Base-by-base conservation (phyloP, 2,797 vertebrate genomes). In the Sebastes hubbsi region DNA sequence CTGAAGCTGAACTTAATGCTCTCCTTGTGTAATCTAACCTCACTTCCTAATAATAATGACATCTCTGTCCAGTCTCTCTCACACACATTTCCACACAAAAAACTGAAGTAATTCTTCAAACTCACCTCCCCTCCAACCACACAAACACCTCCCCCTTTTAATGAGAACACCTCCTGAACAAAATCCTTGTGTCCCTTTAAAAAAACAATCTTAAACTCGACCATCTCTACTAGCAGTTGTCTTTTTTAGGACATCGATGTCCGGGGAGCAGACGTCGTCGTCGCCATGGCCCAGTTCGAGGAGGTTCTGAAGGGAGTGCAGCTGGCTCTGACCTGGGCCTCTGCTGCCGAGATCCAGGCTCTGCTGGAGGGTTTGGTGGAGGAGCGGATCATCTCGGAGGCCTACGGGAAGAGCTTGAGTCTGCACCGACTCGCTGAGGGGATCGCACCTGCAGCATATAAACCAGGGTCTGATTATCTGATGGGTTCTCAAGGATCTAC, bases 221-320 rank as follows among this genome's bases (percentile, higher is more conserved):
- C 67, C 55, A 59, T 52, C 49, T 36, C 2, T 4, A 2, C 20
- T 29, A 22, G 46, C 9, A 4, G 52, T 7, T 62, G 65, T 49
- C 68, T 71, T n/a, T 12, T 49, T 59, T 6, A 2, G 2, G 18
- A 73, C 29, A 13, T 79, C 22, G 18, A 14, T 70, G 67, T 42
- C 42, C 1, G 0, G 4, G 49, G 16, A 16, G 20, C 18, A 2
- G 22, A 0, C 1, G 1, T 24, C 1, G 0, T 62, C 27, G 38
- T 42, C 38, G 25, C 59, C 83, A 96, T 96, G 96, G 85, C 94
- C 69, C 88, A 92, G 73, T 97, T 97, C 30, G 78, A 94, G 56
- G 85, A 95, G 46, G 95, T 96, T 71, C 85, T 97, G 70, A 79
- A 85, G 1, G 59, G 75, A 60, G 91, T 97, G 42, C 92, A 75